Base-by-base conservation (phyloP, 2,113 vertebrate species). In the Monopterus albus region DNA sequence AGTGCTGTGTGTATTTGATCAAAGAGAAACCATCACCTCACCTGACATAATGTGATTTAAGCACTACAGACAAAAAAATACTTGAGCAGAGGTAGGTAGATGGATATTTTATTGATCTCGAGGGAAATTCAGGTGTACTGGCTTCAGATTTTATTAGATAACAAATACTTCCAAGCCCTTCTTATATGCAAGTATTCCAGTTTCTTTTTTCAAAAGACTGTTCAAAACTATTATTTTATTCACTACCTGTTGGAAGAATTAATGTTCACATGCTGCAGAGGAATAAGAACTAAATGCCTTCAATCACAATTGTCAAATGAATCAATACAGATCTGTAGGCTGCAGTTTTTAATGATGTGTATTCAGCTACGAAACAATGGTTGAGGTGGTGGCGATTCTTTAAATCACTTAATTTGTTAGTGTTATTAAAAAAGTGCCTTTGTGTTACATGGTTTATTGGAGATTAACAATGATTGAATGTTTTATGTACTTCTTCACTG, bases 351-450 rank as follows among this genome's bases (percentile, higher is more conserved):
- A 59, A n/a, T 75, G 64, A 85, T 18, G 62, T 63, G 73, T 33
- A 65, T 49, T 77, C 68, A 53, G 38, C 39, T 23, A 58, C 45
- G 20, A 8, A 63, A 7, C 23, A 28, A 18, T 47, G 5, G 23
- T 33, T 12, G 10, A 39, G 21, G 51, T 53, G 13, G 15, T 49
- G 9, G 57, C 78, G n/a, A 69, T 55, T 17, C 73, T 76, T 77
- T 43, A 64, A 69, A 17, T 57, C 12, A 8, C 1, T 66, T 78
- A 20, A 75, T 31, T 28, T 66, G 40, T 21, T 70, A 12, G 50
- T 50, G 29, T 80, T 42, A 20, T 74, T 51, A 39, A 50, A 35
- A 46, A 88, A 83, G 87, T 91, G 88, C 84, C 87, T 88, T 25
- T 18, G n/a, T 72, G n/a, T 55, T 53, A 13, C 72, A 18, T 55